phyloP scores from a whole-genome alignment of 2,113 vertebrate genomes.

The Scomber colias region DNA sequence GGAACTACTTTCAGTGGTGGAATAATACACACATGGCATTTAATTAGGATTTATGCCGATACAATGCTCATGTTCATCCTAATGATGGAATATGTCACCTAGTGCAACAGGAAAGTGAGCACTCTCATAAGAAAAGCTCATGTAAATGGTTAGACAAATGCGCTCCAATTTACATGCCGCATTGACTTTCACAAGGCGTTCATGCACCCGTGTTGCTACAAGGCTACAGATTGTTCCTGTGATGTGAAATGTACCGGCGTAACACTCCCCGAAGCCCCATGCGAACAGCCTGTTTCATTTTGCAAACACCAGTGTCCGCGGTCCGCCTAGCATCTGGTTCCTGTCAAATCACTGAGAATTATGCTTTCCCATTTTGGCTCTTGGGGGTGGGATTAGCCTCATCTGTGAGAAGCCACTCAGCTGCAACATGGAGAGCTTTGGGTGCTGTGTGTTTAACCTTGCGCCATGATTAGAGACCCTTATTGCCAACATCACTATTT shows the following conservation, averaged over 20 bases:
- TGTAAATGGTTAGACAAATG: not conserved
- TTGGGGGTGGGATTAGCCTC: constrained; percentile 45
- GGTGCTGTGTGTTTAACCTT: constrained; percentile 52
- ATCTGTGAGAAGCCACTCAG: constrained; percentile 11
- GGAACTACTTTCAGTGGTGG: too few species aligned
- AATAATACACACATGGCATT: too few species aligned
- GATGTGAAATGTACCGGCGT: constrained; percentile 27
- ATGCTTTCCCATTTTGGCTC: constrained; percentile 51
- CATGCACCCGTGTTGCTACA: constrained; percentile 28
- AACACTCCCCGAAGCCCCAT: constrained; percentile 32
- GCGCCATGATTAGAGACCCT: constrained; percentile 24
- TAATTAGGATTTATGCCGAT: too few species aligned
- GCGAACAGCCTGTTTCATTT: constrained; percentile 60
- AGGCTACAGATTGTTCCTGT: constrained; percentile 41
- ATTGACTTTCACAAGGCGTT: constrained; percentile 34
- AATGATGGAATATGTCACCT: too few species aligned
- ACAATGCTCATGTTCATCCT: too few species aligned
- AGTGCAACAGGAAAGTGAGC: too few species aligned
- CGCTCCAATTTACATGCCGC: not conserved
- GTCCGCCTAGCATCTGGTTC: constrained; percentile 63
- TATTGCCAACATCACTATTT: constrained; percentile 27
- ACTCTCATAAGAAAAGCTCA: not conserved
- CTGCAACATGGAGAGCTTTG: constrained; percentile 3
- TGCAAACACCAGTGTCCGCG: constrained; percentile 37
- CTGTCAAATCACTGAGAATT: constrained; percentile 60